Evolutionary conservation across 2,797 vertebrate species (phyloP).

Genomic region (Erithacus rubecula): DNA sequence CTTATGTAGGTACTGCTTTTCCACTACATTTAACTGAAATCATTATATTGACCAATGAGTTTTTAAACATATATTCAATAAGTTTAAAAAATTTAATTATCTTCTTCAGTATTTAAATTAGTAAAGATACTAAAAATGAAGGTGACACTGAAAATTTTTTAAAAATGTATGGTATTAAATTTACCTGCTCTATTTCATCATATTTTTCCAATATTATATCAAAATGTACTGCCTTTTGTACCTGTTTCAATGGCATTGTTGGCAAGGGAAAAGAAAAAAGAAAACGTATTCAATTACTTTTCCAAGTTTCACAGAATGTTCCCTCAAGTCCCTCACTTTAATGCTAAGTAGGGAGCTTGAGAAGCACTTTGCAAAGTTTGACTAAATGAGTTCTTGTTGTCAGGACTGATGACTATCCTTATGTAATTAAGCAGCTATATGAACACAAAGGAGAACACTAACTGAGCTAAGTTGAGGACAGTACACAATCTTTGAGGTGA

Average conservation of each 20-base stretch:
- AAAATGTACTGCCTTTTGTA: background rate
- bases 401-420: background rate
- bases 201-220: background rate
- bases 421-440: background rate
- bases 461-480: background rate
- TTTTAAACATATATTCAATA: background rate
- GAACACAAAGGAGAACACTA: background rate
- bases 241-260: background rate
- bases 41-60: background rate
- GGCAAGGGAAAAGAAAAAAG: fast-evolving
- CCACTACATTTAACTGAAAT: background rate
- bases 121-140: background rate
- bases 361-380: background rate
- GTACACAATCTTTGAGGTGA: background rate
- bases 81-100: background rate
- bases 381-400: background rate
- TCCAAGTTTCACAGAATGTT: background rate
- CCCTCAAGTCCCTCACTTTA: background rate
- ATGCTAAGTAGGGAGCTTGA: background rate
- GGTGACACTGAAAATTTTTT: background rate
- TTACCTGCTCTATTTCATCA: background rate
- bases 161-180: background rate
- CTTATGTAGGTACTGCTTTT: background rate
- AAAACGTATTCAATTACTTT: background rate
- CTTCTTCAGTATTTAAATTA: background rate